phyloP scores from a whole-genome alignment of 2,888 invertebrate genomes.

The Oxycera nigricornis region DNA sequence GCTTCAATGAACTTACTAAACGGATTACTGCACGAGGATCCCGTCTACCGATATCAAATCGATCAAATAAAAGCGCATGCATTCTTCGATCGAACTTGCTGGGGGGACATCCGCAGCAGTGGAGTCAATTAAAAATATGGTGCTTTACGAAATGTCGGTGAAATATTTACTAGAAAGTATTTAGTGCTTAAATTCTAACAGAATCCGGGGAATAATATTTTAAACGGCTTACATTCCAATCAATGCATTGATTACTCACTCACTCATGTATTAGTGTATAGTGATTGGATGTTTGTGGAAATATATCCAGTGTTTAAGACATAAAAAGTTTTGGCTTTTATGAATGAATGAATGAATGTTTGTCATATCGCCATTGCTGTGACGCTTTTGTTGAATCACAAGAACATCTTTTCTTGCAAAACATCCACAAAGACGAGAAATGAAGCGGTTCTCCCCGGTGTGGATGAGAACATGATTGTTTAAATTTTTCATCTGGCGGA shows the following conservation, averaged over 20 bases:
- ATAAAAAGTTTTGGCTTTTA: neutral
- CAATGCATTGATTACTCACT: neutral
- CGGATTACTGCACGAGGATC: conserved; percentile 54
- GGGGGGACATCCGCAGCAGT: conserved; percentile 53
- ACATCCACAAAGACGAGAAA: conserved; percentile 40
- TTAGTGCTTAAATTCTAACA: neutral
- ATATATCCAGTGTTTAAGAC: neutral
- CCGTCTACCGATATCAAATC: conserved; percentile 55
- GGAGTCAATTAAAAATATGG: conserved; percentile 50
- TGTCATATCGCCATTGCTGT: neutral
- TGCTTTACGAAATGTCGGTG: neutral
- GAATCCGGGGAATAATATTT: neutral
- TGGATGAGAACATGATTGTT: conserved; percentile 41
- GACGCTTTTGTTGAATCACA: conserved; percentile 35
- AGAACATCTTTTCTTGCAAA: conserved; percentile 43
- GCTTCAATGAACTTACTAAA: conserved; percentile 57
- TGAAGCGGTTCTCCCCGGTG: conserved; percentile 43
- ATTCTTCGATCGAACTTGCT: conserved; percentile 58
- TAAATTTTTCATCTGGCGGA: conserved; percentile 42
- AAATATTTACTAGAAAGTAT: neutral
- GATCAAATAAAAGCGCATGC: conserved; percentile 56
- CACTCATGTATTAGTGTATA: neutral
- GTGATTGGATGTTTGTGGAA: neutral
- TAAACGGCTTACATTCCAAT: neutral
- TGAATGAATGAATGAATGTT: neutral